Conservation (phyloP, 1,140 invertebrate genomes). For the Pissodes strobi region DNA sequence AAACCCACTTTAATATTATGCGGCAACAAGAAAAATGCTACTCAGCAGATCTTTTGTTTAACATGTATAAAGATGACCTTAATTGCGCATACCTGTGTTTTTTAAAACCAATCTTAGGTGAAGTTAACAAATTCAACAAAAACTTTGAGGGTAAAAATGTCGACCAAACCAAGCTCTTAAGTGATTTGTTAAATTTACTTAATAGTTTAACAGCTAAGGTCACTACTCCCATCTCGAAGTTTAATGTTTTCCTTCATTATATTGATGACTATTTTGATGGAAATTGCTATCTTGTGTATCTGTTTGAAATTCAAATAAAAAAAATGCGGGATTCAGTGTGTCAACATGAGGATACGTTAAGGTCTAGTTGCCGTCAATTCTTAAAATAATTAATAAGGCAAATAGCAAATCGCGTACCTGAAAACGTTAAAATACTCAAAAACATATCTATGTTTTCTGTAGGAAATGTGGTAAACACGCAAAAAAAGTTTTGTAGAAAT, state of each 20-base stretch:
- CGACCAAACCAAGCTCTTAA: constrained; percentile 19
- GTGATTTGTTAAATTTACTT: constrained; percentile 11
- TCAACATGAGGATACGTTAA: neutral
- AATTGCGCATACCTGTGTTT: constrained; percentile 19
- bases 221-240: neutral
- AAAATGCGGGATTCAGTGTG: neutral
- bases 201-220: neutral
- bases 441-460: neutral
- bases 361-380: neutral
- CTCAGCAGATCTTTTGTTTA: constrained; percentile 6
- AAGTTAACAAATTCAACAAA: constrained; percentile 28
- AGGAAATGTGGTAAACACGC: neutral
- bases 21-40: constrained; percentile 5
- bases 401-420: neutral
- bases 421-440: neutral
- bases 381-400: neutral
- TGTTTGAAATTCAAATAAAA: constrained; percentile 14
- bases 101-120: constrained; percentile 13
- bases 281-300: constrained; percentile 17
- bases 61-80: constrained; percentile 18
- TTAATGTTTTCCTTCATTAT: constrained; percentile 13
- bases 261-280: constrained; percentile 21
- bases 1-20: constrained; percentile 9
- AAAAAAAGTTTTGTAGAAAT: neutral
- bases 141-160: constrained; percentile 9